A percentile compares a stretch with the other conserved stretches of the same genome.
Evolutionary conservation across 2,888 invertebrate species (phyloP).

Genomic region (Biston stratarius): DNA sequence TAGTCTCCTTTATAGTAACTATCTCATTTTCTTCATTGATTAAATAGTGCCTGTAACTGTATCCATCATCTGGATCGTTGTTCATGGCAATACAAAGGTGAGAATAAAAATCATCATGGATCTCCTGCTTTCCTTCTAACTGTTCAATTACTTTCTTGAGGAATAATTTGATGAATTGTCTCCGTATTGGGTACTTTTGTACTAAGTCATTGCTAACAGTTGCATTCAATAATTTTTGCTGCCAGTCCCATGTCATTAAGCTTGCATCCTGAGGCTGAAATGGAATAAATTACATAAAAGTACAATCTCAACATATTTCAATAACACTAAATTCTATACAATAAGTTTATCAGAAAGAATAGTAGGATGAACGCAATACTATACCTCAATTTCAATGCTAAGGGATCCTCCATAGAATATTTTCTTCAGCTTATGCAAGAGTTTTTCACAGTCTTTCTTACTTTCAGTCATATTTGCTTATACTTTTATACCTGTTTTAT

Average conservation of each 20-base stretch:
- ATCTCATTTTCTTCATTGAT: conserved; percentile 68
- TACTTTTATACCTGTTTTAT: no score
- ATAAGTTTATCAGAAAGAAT: no score
- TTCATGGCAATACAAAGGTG: conserved; percentile 85
- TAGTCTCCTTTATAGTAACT: conserved; percentile 89
- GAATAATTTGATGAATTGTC: conserved; percentile 88
- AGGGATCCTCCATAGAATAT: conserved; percentile 57
- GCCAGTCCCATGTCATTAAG: conserved; percentile 79
- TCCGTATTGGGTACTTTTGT: conserved; percentile 87
- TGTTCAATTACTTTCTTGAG: conserved; percentile 88
- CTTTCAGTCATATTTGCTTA: conserved; percentile 7
- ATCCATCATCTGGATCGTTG: conserved; percentile 56
- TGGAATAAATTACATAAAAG: neutral
- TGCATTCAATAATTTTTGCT: conserved; percentile 84
- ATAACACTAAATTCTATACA: neutral
- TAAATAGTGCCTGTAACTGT: conserved; percentile 89
- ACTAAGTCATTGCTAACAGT: conserved; percentile 86
- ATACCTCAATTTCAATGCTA: conserved; percentile 52
- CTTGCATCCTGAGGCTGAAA: conserved; percentile 66
- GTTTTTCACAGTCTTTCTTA: conserved; percentile 20
- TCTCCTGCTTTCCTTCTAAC: conserved; percentile 85
- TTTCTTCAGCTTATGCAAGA: conserved; percentile 44
- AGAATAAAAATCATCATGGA: conserved; percentile 89
- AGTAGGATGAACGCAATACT: neutral
- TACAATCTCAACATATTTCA: neutral